Percentiles rank a stretch among this genome's conserved stretches.
phyloP scores from a whole-genome alignment of 2,888 invertebrate species.

The Ophion obscuratus region DNA sequence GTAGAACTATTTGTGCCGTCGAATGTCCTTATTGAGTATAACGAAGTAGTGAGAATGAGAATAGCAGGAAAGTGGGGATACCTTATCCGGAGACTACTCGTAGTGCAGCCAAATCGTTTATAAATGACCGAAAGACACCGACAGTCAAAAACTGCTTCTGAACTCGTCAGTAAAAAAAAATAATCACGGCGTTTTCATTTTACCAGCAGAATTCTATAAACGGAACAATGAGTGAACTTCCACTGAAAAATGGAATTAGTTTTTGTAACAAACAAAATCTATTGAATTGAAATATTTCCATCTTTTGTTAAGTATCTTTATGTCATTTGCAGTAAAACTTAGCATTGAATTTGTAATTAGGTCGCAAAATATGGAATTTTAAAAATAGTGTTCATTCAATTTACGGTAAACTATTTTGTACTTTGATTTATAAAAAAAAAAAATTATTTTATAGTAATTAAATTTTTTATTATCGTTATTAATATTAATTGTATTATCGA shows the following conservation, averaged over 20 bases:
- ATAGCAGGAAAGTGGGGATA: constrained; percentile 4
- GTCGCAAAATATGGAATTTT: neutral
- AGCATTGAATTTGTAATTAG: neutral
- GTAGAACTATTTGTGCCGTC: constrained; percentile 34
- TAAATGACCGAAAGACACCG: constrained; percentile 51
- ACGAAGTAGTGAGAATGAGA: constrained; percentile 13
- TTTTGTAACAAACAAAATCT: no score
- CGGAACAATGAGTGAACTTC: neutral
- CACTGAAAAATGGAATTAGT: neutral
- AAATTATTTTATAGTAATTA: neutral
- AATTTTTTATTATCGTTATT: neutral
- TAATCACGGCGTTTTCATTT: constrained; percentile 43
- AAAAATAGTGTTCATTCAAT: no score
- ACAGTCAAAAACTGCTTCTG: constrained; percentile 34
- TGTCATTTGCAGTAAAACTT: neutral
- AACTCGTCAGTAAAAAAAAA: constrained; percentile 24
- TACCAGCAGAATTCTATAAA: neutral
- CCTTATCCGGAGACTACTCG: constrained; percentile 14
- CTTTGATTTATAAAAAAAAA: neutral
- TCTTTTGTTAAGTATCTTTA: neutral
- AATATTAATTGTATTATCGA: no score
- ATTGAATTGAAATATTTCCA: neutral
- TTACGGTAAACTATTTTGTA: neutral
- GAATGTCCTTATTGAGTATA: constrained; percentile 37
- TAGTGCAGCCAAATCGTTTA: constrained; percentile 20